Evolutionary conservation across 1,140 invertebrate species (phyloP).

Genomic region (Papilio glaucus): DNA sequence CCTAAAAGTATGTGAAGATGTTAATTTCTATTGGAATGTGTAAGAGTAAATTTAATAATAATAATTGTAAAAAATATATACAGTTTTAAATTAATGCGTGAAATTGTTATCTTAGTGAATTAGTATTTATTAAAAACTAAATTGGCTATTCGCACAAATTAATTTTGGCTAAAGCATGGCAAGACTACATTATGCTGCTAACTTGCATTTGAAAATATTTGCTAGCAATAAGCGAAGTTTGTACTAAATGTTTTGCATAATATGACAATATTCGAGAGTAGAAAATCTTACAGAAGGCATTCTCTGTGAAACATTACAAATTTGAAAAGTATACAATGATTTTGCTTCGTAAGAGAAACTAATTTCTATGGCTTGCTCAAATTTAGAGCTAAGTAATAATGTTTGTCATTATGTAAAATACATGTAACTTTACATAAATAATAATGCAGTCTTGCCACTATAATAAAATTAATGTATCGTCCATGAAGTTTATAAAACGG

Average conservation of each 20-base stretch:
- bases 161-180: constrained; percentile 49
- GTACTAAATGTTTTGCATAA: too few species aligned
- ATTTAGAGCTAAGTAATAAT: neutral
- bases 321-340: too few species aligned
- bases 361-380: too few species aligned
- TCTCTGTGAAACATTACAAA: too few species aligned
- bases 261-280: too few species aligned
- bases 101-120: constrained; percentile 8
- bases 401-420: neutral
- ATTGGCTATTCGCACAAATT: constrained; percentile 36
- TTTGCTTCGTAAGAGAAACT: too few species aligned
- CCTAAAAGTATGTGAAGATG: neutral
- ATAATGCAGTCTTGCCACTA: constrained; percentile 67
- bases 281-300: too few species aligned
- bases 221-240: too few species aligned
- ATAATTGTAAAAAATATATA: neutral
- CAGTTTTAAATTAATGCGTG: neutral
- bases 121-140: constrained; percentile 16
- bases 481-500: constrained; percentile 38
- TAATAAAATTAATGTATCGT: constrained; percentile 40
- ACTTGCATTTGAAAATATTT: too few species aligned
- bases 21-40: neutral
- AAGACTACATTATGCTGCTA: constrained; percentile 62
- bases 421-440: constrained; percentile 45
- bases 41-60: neutral